Evolutionary conservation across 2,888 invertebrate species (phyloP).

Genomic region (Lamellibrachia satsuma): DNA sequence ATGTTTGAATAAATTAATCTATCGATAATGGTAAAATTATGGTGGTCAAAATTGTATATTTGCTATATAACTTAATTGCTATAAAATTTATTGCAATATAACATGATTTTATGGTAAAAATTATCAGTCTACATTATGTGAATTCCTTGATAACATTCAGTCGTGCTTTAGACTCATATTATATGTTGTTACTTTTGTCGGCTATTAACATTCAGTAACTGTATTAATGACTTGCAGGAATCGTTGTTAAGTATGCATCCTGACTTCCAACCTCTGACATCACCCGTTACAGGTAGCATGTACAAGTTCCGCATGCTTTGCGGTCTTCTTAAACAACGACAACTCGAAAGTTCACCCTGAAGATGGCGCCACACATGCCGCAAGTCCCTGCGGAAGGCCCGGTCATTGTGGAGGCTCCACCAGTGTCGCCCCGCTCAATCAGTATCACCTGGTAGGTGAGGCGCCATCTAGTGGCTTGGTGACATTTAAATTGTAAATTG

Average conservation of each 20-base stretch:
- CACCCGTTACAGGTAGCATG: conserved; percentile 50
- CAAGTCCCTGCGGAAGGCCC: conserved; percentile 82
- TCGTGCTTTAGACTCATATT: neutral
- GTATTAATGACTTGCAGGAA: neutral
- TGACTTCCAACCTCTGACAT: no score
- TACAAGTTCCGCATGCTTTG: conserved; percentile 83
- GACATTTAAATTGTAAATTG: neutral
- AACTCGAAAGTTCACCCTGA: conserved; percentile 70
- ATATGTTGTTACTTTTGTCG: neutral
- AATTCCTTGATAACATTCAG: neutral
- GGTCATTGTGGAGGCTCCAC: conserved; percentile 63
- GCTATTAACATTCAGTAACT: neutral
- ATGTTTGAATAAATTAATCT: no score
- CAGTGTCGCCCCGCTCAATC: conserved; percentile 49
- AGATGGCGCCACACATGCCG: conserved; percentile 74
- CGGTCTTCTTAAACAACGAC: conserved; percentile 93
- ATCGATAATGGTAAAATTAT: no score
- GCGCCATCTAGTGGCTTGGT: neutral
- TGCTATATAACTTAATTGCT: no score
- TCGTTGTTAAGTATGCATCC: no score
- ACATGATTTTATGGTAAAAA: neutral
- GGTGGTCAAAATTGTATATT: no score
- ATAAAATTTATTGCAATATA: no score
- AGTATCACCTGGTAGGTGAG: conserved; percentile 60
- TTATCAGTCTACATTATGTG: neutral